Evolutionary conservation across 92 coral and sea anemone species (phyloP).

Genomic region (Heteractis magnifica): DNA sequence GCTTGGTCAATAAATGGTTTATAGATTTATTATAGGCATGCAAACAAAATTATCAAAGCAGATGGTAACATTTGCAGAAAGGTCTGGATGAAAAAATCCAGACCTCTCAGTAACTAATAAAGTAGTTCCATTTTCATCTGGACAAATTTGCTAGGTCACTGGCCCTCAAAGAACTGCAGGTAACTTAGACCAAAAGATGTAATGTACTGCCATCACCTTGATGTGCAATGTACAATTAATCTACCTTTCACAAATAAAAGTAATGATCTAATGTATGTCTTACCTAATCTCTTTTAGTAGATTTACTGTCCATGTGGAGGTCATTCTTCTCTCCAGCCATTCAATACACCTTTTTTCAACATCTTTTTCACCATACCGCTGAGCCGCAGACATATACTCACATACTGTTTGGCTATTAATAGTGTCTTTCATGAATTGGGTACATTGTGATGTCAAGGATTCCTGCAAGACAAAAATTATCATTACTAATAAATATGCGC

Average conservation of each 20-base stretch:
- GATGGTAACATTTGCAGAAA: no score
- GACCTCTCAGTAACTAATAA: no score
- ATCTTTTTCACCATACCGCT: conserved; percentile 69
- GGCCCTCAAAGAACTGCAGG: no score
- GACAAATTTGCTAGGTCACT: no score
- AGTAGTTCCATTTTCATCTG: no score
- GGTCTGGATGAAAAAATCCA: no score
- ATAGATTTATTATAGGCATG: no score
- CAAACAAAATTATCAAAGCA: no score
- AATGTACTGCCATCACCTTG: no score
- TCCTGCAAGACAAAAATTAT: conserved; percentile 48
- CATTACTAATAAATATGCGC: background rate
- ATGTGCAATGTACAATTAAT: no score
- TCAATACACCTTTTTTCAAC: conserved; percentile 77
- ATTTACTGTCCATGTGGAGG: conserved; percentile 72
- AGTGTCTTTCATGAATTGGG: conserved; percentile 83
- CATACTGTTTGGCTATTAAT: conserved; percentile 83
- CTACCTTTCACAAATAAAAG: background rate
- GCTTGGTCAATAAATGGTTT: no score
- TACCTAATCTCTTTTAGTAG: conserved; percentile 86
- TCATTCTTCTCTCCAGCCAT: conserved; percentile 86
- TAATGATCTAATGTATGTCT: background rate
- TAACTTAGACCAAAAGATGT: no score
- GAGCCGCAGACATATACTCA: conserved; percentile 75
- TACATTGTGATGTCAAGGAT: conserved; percentile 73